Evolutionary conservation across 1,140 invertebrate genomes (phyloP), one percentile per base, ranked within the genome.

Genomic region (Megathymus violae): DNA sequence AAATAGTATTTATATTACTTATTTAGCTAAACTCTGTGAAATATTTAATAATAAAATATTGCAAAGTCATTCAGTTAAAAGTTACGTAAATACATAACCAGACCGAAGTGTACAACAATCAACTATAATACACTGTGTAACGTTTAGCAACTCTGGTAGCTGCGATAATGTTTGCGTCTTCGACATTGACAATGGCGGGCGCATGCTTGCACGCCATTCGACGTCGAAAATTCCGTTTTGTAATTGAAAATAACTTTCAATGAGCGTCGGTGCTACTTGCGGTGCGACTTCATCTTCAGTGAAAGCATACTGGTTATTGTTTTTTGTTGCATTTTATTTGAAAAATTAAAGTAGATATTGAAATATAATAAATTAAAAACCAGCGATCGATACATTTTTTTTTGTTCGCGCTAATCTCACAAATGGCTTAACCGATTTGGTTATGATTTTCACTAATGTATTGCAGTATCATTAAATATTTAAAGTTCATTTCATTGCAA

Each of bases 241-340:
- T 82, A 78, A 82, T 83, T 83, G 81, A 73, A 85, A 80, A 82
- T 79, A 77, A 82, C 81, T 84, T 89, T 87, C 81, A 83, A 80
- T 85, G 77, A 69, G 62, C 74, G 59, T 59, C 61, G 52, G 43
- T 63, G 69, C 31, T 54, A 43, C 31, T 15, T 13, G 43, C 52
- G 58, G 31, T 48, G 5, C 47, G 13, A 27, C 5, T 48, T 51
- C 31, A 40, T 36, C 34, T 43, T 52, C 40, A 52, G 72, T 76
- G 72, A 74, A 76, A 77, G 70, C 59, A 64, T 36, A 56, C 31
- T 10, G 1, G 52, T 25, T 50, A 19, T 27, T 44, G 38, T 13
- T n/a, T n/a, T n/a, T n/a, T n/a, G n/a, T n/a, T n/a, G n/a, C n/a
- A n/a, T n/a, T n/a, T n/a, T n/a, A n/a, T n/a, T n/a, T n/a, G n/a